Evolutionary conservation across 2,113 vertebrate species (phyloP).

Genomic region (Pachycephala philippinensis): DNA sequence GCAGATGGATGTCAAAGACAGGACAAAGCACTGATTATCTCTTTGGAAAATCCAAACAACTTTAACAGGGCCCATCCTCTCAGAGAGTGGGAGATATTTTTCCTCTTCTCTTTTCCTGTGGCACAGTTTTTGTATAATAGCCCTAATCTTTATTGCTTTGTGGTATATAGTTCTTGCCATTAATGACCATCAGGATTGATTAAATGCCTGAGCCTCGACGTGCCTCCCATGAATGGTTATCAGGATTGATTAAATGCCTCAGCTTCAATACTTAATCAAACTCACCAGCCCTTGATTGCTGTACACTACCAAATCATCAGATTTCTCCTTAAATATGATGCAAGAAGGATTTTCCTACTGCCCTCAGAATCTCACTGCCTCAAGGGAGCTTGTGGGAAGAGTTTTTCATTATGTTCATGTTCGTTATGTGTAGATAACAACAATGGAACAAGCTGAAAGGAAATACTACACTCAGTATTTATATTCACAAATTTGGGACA

Average conservation of each 20-base stretch:
- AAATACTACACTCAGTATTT: not conserved
- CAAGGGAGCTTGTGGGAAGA: not conserved
- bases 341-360: not conserved
- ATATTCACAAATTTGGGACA: not conserved
- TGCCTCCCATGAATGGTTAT: not conserved
- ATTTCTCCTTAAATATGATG: not conserved
- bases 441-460: not conserved
- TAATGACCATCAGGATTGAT: constrained; percentile 11
- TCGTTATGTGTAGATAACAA: not conserved
- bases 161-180: not conserved
- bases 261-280: constrained; percentile 39
- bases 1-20: not conserved
- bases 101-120: not conserved
- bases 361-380: not conserved
- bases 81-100: not conserved
- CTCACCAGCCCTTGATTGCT: not conserved
- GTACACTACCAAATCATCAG: not conserved
- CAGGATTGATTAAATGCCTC: constrained; percentile 24
- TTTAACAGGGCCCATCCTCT: not conserved
- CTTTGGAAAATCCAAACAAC: not conserved
- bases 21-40: not conserved
- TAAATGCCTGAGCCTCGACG: not conserved
- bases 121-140: not conserved
- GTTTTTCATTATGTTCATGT: not conserved
- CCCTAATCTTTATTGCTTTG: constrained; percentile 2